Percentiles rank a stretch among this genome's conserved stretches.
phyloP scores from a whole-genome alignment of 2,797 vertebrate genomes.

The Channallabes apus region DNA sequence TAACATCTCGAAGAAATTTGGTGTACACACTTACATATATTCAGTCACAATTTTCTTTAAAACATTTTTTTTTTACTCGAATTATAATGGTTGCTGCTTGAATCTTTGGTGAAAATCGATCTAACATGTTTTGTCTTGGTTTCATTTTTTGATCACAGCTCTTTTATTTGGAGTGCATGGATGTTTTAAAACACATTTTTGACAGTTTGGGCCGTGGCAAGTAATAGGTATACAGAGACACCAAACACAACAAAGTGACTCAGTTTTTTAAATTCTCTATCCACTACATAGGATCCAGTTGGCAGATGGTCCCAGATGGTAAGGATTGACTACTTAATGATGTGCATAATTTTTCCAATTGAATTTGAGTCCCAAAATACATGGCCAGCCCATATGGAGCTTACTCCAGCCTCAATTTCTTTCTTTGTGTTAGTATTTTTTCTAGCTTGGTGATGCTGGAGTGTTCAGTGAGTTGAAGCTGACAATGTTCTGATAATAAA shows the following conservation, averaged over 20 bases:
- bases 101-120: neutral
- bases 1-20: neutral
- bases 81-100: neutral
- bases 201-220: neutral
- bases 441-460: conserved; percentile 7
- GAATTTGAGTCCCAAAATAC: conserved; percentile 42
- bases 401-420: conserved; percentile 7
- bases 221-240: neutral
- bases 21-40: neutral
- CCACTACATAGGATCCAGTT: conserved; percentile 20
- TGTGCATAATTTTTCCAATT: conserved; percentile 41
- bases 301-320: conserved; percentile 43
- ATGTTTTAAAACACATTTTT: neutral
- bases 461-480: neutral
- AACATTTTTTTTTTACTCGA: neutral
- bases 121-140: neutral
- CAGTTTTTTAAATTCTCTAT: neutral
- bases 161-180: neutral
- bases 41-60: neutral
- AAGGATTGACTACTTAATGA: conserved; percentile 28
- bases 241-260: neutral
- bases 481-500: neutral
- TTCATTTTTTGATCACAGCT: neutral
- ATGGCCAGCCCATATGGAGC: conserved; percentile 18
- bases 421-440: neutral